Evolutionary conservation across 2,113 vertebrate genomes (phyloP), one percentile per base, ranked within the genome.

Genomic region (Xiphophorus couchianus): DNA sequence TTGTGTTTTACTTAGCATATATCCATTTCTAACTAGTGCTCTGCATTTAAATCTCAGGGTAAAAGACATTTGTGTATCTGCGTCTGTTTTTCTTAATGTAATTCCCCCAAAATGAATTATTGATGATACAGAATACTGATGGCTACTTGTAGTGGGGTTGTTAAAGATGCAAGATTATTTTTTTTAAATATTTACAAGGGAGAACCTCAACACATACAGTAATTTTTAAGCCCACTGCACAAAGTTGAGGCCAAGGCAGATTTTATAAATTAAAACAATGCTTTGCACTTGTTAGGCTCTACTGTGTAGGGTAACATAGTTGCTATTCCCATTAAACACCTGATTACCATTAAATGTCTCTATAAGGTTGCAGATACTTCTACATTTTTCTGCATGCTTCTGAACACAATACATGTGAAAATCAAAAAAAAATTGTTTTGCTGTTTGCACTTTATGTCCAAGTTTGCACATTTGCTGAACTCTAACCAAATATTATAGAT

Each of bases 391-490:
- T 76, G 66, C n/a, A 37, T 17, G 29, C 33, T 37, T 22, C 63
- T 2, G 1, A 28, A 22, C 13, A 19, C 4, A 17, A 19, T 25
- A 14, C 62, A 63, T 19, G 27, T 15, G 4, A 25, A 28, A 37
- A 37, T 11, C 2, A 12, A 37, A 15, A 22, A 19, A 22, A 19
- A 22, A 65, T 51, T 27, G 54, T 74, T 4, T 62, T 76, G 31
- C 25, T 66, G 62, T 80, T 84, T 79, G 86, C 86, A 94, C 85
- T 88, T 91, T 88, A 84, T 85, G 65, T 70, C 72, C 65, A 62
- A 5, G 71, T 86, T 88, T 90, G 84, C 87, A 90, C 84, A 80
- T 80, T 54, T 35, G 22, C 10, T 54, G 19, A 81, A 27, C 33
- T 9, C 14, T 30, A 48, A 48, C 15, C 17, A 64, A 64, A 64